A percentile compares a stretch with the other conserved stretches of the same genome.
phyloP scores from a whole-genome alignment of 2,797 vertebrate species.

The Poeciliopsis turneri region DNA sequence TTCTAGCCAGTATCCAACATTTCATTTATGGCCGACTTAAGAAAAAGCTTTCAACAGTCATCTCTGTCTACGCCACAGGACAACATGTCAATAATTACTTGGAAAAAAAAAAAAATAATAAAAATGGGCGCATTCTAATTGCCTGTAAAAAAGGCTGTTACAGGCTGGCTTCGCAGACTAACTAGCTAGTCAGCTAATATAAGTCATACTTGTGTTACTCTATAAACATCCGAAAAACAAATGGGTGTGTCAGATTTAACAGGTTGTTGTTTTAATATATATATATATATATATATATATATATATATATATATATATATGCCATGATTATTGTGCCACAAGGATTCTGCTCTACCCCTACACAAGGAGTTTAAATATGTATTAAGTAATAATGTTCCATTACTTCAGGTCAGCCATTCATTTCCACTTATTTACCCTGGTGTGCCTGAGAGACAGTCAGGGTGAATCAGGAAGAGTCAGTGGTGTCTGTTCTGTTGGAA shows the following conservation, averaged over 20 bases:
- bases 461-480: slow-evolving; percentile 60
- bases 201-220: background rate
- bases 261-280: background rate
- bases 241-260: background rate
- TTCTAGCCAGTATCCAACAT: background rate
- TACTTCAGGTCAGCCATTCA: background rate
- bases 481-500: slow-evolving; percentile 74
- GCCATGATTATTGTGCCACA: background rate
- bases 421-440: slow-evolving; percentile 9
- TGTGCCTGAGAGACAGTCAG: slow-evolving; percentile 49
- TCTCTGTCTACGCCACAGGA: background rate
- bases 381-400: slow-evolving; percentile 17
- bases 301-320: background rate
- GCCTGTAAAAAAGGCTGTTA: background rate
- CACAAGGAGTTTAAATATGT: slow-evolving; percentile 2
- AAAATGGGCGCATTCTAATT: background rate
- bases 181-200: background rate
- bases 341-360: background rate
- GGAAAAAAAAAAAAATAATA: background rate
- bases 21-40: background rate
- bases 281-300: background rate
- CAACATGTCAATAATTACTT: background rate
- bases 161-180: background rate
- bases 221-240: background rate
- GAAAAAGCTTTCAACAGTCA: background rate